phyloP scores from a whole-genome alignment of 1,140 invertebrate species.

The Pogonognathellus flavescens region DNA sequence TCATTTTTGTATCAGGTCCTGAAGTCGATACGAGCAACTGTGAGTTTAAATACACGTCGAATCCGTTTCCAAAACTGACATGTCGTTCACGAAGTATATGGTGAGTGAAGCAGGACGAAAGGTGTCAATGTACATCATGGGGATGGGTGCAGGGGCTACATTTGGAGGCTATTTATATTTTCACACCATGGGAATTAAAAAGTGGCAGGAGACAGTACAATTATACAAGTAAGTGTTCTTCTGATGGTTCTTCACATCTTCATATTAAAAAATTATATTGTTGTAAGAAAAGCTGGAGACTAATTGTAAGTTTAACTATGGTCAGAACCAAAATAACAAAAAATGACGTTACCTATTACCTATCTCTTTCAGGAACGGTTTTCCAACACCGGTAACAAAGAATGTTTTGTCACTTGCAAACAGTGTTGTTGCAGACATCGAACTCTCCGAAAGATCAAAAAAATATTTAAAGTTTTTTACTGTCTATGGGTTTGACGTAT shows the following conservation, averaged over 20 bases:
- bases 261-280: background rate
- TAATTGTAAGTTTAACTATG: too few relatives aligned
- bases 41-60: too few relatives aligned
- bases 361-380: conserved; percentile 69
- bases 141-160: background rate
- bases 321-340: too few relatives aligned
- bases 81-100: background rate
- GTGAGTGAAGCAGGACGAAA: background rate
- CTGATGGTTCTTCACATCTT: background rate
- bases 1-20: too few relatives aligned
- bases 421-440: conserved; percentile 73
- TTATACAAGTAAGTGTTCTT: conserved; percentile 56
- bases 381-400: conserved; percentile 70
- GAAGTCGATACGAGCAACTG: too few relatives aligned
- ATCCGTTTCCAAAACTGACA: too few relatives aligned
- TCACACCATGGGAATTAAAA: background rate
- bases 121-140: background rate
- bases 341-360: too few relatives aligned
- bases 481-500: conserved; percentile 77
- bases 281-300: too few relatives aligned
- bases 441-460: conserved; percentile 70
- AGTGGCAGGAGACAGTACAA: conserved; percentile 17
- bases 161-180: conserved; percentile 12
- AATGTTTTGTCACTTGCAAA: conserved; percentile 70
- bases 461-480: conserved; percentile 74